Evolutionary conservation across 2,113 vertebrate genomes (phyloP).

Genomic region (Lagopus muta): DNA sequence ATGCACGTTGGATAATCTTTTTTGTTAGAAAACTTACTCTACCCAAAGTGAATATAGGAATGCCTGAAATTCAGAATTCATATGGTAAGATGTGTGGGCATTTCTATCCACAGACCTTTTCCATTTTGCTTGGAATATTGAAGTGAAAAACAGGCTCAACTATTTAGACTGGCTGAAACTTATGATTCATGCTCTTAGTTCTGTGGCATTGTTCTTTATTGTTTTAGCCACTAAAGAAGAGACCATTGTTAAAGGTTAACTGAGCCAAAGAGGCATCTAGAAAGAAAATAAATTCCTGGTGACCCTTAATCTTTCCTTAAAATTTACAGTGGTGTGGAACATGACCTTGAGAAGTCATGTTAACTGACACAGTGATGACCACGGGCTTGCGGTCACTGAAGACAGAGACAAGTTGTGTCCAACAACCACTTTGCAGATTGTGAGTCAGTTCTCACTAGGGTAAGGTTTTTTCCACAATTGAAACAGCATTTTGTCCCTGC

Average conservation of each 20-base stretch:
- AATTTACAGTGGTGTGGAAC: slow-evolving; percentile 42
- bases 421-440: neutral
- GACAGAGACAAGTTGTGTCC: neutral
- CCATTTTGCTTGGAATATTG: neutral
- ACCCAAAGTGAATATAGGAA: neutral
- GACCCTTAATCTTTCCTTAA: slow-evolving; percentile 30
- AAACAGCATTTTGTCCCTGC: slow-evolving; percentile 29
- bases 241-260: slow-evolving; percentile 56
- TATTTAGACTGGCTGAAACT: slow-evolving; percentile 9
- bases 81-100: neutral
- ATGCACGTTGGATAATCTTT: neutral
- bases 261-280: slow-evolving; percentile 32
- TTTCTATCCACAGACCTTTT: neutral
- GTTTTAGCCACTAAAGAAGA: slow-evolving; percentile 54
- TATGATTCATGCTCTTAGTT: slow-evolving; percentile 31
- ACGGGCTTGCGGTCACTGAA: neutral
- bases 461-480: neutral
- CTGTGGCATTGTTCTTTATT: slow-evolving; percentile 27
- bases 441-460: slow-evolving; percentile 20
- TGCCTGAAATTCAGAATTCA: neutral
- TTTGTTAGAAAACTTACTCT: neutral
- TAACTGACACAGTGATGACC: neutral
- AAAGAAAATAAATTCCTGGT: slow-evolving; percentile 51
- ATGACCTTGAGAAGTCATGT: slow-evolving; percentile 20
- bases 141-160: neutral